Conservation (phyloP, 2,888 invertebrate species). For the Pollenia angustigena region DNA sequence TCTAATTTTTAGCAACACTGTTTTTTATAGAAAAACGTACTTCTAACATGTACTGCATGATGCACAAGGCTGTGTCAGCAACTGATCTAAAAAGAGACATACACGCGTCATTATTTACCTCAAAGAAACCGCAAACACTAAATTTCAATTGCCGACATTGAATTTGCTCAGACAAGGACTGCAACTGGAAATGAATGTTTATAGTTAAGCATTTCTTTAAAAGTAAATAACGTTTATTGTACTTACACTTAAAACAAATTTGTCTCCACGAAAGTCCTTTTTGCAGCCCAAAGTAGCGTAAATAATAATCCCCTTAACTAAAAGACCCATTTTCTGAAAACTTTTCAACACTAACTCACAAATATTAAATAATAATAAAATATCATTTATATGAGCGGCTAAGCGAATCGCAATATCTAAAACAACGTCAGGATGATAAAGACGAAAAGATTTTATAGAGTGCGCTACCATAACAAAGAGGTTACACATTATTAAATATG, state of each 20-base stretch:
- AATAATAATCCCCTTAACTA: constrained; percentile 18
- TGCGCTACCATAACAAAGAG: constrained; percentile 70
- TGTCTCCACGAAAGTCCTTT: neutral
- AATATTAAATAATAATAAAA: constrained; percentile 71
- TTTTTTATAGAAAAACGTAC: too few relatives aligned
- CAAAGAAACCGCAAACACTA: constrained; percentile 46
- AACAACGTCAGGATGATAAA: too few relatives aligned
- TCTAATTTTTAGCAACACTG: too few relatives aligned
- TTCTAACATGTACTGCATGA: constrained; percentile 14
- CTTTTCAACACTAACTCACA: constrained; percentile 57
- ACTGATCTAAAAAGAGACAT: constrained; percentile 20
- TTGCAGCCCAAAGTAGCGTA: constrained; percentile 14
- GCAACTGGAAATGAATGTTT: constrained; percentile 69
- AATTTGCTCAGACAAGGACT: constrained; percentile 43
- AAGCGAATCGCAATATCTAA: constrained; percentile 13
- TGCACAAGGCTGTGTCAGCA: constrained; percentile 16
- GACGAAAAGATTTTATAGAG: constrained; percentile 15
- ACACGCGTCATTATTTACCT: constrained; percentile 19
- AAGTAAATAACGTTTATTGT: neutral
- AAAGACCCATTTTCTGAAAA: neutral
- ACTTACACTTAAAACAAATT: constrained; percentile 36
- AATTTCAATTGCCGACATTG: constrained; percentile 20
- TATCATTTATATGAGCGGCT: constrained; percentile 63
- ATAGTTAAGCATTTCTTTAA: too few relatives aligned
- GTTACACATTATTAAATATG: constrained; percentile 69